Evolutionary conservation across 2,113 vertebrate species (phyloP).

Genomic region (Daboia siamensis): DNA sequence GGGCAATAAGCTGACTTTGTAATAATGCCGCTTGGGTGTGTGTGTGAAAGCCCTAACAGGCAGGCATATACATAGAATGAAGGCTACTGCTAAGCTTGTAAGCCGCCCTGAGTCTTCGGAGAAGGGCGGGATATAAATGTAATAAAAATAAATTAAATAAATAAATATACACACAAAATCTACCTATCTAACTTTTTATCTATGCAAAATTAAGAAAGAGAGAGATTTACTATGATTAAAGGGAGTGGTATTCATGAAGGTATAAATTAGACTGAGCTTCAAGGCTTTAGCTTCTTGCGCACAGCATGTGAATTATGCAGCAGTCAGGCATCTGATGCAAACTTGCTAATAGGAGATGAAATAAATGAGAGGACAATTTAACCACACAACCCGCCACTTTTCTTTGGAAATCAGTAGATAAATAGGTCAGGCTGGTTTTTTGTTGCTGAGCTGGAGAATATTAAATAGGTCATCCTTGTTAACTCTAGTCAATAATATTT

Average conservation of each 20-base stretch:
- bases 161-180: too few relatives aligned
- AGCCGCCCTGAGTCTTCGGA: too few relatives aligned
- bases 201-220: neutral
- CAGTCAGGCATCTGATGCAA: neutral
- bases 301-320: neutral
- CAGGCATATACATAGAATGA: too few relatives aligned
- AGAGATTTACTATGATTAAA: neutral
- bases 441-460: neutral
- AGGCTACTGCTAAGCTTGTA: too few relatives aligned
- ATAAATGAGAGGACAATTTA: neutral
- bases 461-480: neutral
- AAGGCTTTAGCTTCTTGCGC: neutral
- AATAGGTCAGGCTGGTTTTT: neutral
- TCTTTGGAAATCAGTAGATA: neutral
- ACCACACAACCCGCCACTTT: neutral
- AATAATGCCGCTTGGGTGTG: too few relatives aligned
- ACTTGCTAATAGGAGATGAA: neutral
- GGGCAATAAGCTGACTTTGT: too few relatives aligned
- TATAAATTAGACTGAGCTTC: neutral
- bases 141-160: too few relatives aligned
- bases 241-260: neutral
- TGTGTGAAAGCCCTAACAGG: too few relatives aligned
- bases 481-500: neutral
- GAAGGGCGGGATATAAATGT: too few relatives aligned
- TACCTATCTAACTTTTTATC: too few relatives aligned